These are phyloP conservation scores for Phacellophora camtschatica DNA, from an alignment of 30 jellyfish, hydroid and myxozoan species.

Conservation along the genomic window DNA sequence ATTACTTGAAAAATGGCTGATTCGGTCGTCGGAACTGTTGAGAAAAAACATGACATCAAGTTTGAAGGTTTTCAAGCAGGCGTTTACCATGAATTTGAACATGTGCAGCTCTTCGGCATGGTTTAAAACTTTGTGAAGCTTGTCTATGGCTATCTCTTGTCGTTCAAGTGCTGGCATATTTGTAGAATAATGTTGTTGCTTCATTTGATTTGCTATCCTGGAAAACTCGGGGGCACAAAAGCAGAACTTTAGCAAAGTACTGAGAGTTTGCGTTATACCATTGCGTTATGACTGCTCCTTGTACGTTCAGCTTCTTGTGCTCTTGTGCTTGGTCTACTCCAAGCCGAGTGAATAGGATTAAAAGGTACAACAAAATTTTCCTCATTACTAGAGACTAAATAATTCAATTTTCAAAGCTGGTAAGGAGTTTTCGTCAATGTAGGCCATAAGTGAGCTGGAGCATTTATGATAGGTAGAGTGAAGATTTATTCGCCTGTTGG, in stretches of 20 bases:
- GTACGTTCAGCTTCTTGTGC: slow-evolving; percentile 21
- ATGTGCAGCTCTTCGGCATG: not conserved
- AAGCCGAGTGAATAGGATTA: slow-evolving; percentile 19
- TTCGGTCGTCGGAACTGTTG: no score
- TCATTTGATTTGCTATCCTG: slow-evolving; percentile 6
- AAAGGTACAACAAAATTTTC: not conserved
- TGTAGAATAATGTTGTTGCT: not conserved
- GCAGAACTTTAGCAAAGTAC: slow-evolving; percentile 11
- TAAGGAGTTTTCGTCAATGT: not conserved
- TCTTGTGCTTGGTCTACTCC: slow-evolving; percentile 32
- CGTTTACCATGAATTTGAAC: not conserved
- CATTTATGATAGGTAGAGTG: not conserved
- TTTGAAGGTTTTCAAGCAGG: no score
- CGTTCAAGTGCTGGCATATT: slow-evolving; percentile 5
- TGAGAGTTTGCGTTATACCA: slow-evolving; percentile 18
- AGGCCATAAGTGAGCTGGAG: not conserved
- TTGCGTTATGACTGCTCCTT: slow-evolving; percentile 34
- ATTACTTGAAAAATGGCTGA: no score
- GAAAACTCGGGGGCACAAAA: slow-evolving; percentile 31
- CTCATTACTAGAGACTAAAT: not conserved
- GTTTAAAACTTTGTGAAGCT: slow-evolving; percentile 1
- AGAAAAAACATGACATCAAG: no score
- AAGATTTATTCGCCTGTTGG: not conserved
- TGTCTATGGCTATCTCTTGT: not conserved
- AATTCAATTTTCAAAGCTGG: not conserved